Percentiles rank a stretch among this genome's conserved stretches.
These are phyloP conservation scores for Sepiola atlantica DNA, from an alignment of 2,888 invertebrate species.

Conservation along the genomic window DNA sequence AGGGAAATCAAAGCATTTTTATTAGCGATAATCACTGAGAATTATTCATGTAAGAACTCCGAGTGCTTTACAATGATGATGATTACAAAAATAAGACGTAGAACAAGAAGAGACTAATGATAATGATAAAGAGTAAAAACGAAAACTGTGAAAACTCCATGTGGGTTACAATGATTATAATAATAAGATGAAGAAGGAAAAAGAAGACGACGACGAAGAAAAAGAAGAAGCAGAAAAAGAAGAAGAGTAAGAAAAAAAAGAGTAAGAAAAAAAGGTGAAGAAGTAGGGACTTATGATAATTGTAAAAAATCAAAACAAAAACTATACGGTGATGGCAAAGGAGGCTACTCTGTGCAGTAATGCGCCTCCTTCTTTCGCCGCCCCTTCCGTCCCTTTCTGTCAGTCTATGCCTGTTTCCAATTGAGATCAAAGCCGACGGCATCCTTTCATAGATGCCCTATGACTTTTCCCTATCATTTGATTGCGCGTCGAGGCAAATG, in stretches of 20 bases:
- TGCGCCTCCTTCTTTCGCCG: not conserved
- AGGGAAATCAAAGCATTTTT: too few relatives aligned
- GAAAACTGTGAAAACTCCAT: too few relatives aligned
- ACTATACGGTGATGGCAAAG: not conserved
- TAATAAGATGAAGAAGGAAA: not conserved
- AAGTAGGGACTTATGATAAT: not conserved
- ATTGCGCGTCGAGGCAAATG: not conserved
- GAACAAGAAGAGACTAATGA: too few relatives aligned
- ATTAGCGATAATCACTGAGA: too few relatives aligned
- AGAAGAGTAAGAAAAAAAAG: not conserved
- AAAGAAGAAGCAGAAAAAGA: not conserved
- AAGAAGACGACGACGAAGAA: not conserved
- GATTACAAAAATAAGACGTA: too few relatives aligned
- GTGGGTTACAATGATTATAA: too few relatives aligned
- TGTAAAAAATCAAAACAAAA: too few relatives aligned
- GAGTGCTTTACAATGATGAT: too few relatives aligned
- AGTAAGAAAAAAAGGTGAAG: not conserved
- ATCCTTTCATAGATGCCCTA: not conserved
- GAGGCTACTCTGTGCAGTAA: not conserved
- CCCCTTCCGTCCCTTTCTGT: not conserved
- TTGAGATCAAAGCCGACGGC: not conserved
- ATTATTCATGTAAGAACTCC: too few relatives aligned
- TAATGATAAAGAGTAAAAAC: too few relatives aligned
- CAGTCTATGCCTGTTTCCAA: not conserved
- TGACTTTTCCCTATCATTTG: slow-evolving; percentile 21